phyloP scores from a whole-genome alignment of 1,140 invertebrate genomes.

The Drosophila bocqueti region DNA sequence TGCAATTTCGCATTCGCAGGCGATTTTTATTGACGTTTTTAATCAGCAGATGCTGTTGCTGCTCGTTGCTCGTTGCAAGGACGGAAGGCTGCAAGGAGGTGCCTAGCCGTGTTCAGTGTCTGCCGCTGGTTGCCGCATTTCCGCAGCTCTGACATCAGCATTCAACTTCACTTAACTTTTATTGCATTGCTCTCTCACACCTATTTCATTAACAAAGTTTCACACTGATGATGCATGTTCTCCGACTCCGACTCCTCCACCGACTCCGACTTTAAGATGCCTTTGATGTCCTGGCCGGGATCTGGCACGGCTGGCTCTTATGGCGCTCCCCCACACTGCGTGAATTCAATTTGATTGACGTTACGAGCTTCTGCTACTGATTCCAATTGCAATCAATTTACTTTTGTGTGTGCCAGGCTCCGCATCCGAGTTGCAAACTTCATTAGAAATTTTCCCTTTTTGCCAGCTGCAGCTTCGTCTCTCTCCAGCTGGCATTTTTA shows the following conservation, averaged over 20 bases:
- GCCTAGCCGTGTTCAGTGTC: slow-evolving; percentile 2
- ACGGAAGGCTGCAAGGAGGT: background rate
- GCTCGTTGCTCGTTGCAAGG: background rate
- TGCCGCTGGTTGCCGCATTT: slow-evolving; percentile 9
- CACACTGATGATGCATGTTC: slow-evolving; percentile 72
- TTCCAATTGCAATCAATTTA: slow-evolving; percentile 84
- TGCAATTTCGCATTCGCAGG: slow-evolving; percentile 70
- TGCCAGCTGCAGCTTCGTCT: slow-evolving; percentile 28
- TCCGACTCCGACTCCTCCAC: background rate
- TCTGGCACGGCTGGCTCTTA: slow-evolving; percentile 14
- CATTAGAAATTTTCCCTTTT: slow-evolving; percentile 78
- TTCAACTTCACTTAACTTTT: slow-evolving; percentile 80
- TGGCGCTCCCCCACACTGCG: slow-evolving; percentile 40
- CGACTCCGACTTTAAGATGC: slow-evolving; percentile 2
- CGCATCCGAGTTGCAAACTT: slow-evolving; percentile 81
- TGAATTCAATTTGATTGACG: slow-evolving; percentile 84
- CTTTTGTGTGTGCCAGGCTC: slow-evolving; percentile 68
- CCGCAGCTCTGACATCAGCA: slow-evolving; percentile 36
- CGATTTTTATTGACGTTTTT: slow-evolving; percentile 82
- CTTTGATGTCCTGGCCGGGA: slow-evolving; percentile 40
- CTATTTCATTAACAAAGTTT: slow-evolving; percentile 83
- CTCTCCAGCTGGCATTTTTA: slow-evolving; percentile 47
- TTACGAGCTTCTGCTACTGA: slow-evolving; percentile 83
- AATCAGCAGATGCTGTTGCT: slow-evolving; percentile 69
- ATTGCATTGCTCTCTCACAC: slow-evolving; percentile 73